Evolutionary conservation across 2,113 vertebrate species (phyloP).

Genomic region (Lipotes vexillifer): DNA sequence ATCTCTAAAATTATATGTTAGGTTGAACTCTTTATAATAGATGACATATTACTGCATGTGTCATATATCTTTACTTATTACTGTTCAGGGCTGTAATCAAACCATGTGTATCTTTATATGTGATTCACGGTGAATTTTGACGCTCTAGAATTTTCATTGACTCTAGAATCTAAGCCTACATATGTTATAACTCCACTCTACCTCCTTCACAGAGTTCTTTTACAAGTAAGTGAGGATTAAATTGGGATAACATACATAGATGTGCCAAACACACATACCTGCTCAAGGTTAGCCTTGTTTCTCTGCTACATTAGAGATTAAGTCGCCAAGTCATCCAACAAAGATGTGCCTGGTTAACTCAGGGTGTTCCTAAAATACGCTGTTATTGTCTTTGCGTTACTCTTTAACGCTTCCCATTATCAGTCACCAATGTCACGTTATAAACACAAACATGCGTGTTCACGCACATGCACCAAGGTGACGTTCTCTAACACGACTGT

Average conservation of each 20-base stretch:
- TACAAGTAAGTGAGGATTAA: neutral
- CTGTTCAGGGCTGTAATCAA: neutral
- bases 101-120: neutral
- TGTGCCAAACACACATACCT: neutral
- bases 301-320: neutral
- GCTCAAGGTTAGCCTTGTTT: neutral
- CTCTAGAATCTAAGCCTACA: neutral
- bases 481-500: neutral
- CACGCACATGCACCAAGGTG: neutral
- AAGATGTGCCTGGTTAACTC: neutral
- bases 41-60: neutral
- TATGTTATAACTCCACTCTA: neutral
- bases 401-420: neutral
- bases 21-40: neutral
- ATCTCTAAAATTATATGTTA: neutral
- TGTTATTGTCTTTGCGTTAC: neutral
- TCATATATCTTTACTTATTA: neutral
- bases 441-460: neutral
- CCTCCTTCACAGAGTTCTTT: neutral
- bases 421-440: neutral
- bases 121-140: conserved; percentile 14
- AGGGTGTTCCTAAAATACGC: neutral
- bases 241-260: neutral
- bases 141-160: neutral
- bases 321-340: neutral